phyloP scores from a whole-genome alignment of 2,113 vertebrate species.

The Heterocephalus glaber region DNA sequence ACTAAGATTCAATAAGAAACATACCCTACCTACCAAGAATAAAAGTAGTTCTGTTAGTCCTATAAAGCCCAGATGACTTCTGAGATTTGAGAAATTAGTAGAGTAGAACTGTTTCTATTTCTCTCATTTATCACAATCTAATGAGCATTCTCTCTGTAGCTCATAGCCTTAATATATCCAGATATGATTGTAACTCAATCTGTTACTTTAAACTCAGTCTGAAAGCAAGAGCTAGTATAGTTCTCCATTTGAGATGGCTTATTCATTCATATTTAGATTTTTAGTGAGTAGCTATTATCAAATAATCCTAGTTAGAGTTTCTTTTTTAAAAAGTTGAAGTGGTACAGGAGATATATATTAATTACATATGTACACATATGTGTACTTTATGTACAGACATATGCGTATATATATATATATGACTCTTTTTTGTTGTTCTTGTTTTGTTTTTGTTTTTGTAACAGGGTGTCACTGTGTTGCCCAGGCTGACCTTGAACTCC shows the following conservation, averaged over 20 bases:
- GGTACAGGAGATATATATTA: not conserved
- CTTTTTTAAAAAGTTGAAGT: not conserved
- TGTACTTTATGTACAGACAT: not conserved
- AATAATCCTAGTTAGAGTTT: conserved; percentile 4
- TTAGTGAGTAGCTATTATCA: not conserved
- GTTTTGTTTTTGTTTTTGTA: not conserved
- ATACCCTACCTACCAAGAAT: not conserved
- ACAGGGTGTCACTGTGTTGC: not conserved
- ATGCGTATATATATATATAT: not conserved
- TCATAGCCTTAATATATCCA: not conserved
- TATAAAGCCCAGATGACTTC: conserved; percentile 7
- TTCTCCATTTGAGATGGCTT: not conserved
- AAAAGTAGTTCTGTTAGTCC: not conserved
- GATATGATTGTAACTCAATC: not conserved
- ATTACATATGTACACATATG: not conserved
- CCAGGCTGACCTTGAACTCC: not conserved
- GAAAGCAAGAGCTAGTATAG: not conserved
- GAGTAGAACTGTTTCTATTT: not conserved
- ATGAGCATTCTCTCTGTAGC: not conserved
- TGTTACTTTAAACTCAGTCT: not conserved
- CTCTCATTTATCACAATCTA: conserved; percentile 1
- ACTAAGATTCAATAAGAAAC: conserved; percentile 24
- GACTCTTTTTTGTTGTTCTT: not conserved
- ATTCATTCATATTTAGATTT: not conserved
- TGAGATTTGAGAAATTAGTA: conserved; percentile 46